phyloP scores from a whole-genome alignment of 2,888 invertebrate species.

The Erebia epiphron region DNA sequence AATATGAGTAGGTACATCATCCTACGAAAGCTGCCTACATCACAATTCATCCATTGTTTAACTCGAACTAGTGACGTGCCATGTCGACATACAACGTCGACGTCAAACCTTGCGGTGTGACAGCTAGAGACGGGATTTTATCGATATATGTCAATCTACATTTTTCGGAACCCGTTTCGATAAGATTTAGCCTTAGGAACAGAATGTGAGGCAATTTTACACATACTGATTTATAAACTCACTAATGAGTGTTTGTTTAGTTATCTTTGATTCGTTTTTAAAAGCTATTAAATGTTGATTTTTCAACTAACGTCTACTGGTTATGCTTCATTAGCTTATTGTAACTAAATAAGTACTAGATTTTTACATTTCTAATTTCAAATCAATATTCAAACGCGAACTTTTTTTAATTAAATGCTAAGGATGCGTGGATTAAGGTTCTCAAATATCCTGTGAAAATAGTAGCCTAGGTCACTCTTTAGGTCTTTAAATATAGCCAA shows the following conservation, averaged over 20 bases:
- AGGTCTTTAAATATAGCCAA: too few relatives aligned
- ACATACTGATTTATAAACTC: conserved; percentile 13
- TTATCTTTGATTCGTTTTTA: conserved; percentile 21
- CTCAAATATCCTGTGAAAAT: too few relatives aligned
- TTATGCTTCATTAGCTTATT: neutral
- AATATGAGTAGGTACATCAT: neutral
- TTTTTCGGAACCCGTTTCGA: conserved; percentile 38
- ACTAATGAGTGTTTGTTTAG: conserved; percentile 20
- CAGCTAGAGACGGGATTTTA: conserved; percentile 42
- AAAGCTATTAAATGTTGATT: conserved; percentile 16
- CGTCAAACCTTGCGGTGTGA: conserved; percentile 50
- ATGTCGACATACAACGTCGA: conserved; percentile 55
- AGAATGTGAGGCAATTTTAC: conserved; percentile 42
- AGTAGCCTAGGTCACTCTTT: too few relatives aligned
- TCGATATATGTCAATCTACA: conserved; percentile 42
- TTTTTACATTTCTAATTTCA: neutral
- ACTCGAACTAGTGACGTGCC: conserved; percentile 41
- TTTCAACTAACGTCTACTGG: conserved; percentile 1
- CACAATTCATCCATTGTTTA: conserved; percentile 36
- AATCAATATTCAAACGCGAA: too few relatives aligned
- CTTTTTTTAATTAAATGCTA: too few relatives aligned
- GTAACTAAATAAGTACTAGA: neutral
- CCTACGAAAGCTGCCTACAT: neutral
- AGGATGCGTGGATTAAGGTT: too few relatives aligned
- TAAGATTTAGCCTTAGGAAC: conserved; percentile 37